phyloP scores from a whole-genome alignment of 1,140 invertebrate genomes.

The Trissolcus basalis region DNA sequence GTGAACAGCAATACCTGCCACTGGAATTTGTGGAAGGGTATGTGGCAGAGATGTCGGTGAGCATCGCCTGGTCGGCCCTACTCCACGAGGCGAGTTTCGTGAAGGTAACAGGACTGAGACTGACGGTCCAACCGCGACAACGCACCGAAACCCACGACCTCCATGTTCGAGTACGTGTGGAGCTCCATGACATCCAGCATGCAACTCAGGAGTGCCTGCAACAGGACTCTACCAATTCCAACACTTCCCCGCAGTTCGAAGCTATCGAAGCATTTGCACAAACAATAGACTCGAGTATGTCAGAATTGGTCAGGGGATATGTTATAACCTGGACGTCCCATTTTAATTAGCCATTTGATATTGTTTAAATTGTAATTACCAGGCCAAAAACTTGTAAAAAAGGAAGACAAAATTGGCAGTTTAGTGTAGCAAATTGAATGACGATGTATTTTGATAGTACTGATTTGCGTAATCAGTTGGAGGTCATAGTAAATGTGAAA shows the following conservation, averaged over 20 bases:
- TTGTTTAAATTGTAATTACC: too few species aligned
- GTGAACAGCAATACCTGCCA: slow-evolving; percentile 89
- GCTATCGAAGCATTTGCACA: slow-evolving; percentile 94
- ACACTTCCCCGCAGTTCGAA: slow-evolving; percentile 83
- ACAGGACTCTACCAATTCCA: slow-evolving; percentile 78
- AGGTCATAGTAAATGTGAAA: too few species aligned
- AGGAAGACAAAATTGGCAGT: too few species aligned
- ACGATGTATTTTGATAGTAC: too few species aligned
- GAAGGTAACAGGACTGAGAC: slow-evolving; percentile 86
- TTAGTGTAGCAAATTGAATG: too few species aligned
- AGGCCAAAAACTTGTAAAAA: too few species aligned
- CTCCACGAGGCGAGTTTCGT: slow-evolving; percentile 89
- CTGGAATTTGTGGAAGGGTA: slow-evolving; percentile 93
- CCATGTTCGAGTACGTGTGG: slow-evolving; percentile 96
- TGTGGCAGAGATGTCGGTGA: slow-evolving; percentile 87
- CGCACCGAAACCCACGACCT: slow-evolving; percentile 84
- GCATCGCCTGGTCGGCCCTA: slow-evolving; percentile 90
- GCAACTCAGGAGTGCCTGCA: slow-evolving; percentile 94
- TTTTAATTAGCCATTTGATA: too few species aligned
- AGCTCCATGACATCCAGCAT: slow-evolving; percentile 94
- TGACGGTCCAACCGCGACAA: slow-evolving; percentile 91
- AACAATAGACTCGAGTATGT: slow-evolving; percentile 92
- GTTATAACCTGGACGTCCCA: too few species aligned
- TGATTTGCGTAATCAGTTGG: too few species aligned
- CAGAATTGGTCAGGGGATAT: too few species aligned